phyloP scores from a whole-genome alignment of 2,797 vertebrate species.

The Enteromius treurensis region DNA sequence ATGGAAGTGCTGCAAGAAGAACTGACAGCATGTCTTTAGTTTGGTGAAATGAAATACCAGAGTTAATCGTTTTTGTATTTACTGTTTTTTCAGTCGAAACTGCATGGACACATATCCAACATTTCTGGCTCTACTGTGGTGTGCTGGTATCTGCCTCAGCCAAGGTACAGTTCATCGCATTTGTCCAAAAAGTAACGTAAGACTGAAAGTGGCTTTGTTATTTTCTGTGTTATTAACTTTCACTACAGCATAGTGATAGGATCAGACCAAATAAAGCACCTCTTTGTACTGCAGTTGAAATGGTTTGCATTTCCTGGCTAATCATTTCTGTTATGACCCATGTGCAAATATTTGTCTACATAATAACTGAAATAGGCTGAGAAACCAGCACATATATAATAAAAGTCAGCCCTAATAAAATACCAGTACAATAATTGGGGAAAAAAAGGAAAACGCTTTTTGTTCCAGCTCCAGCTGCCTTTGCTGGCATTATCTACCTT shows the following conservation, averaged over 20 bases:
- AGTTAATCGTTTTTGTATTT: background rate
- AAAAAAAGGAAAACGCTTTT: background rate
- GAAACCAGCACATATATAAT: background rate
- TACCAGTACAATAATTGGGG: background rate
- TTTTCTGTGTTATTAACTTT: background rate
- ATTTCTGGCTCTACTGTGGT: slow-evolving; percentile 92
- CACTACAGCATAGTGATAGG: background rate
- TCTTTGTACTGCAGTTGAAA: background rate
- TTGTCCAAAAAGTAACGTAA: background rate
- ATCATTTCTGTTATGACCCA: background rate
- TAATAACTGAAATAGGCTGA: background rate
- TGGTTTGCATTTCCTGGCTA: background rate
- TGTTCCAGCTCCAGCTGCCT: slow-evolving; percentile 86
- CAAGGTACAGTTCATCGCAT: slow-evolving; percentile 82
- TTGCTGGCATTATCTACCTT: slow-evolving; percentile 91
- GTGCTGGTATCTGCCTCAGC: slow-evolving; percentile 89
- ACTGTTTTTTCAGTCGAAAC: slow-evolving; percentile 79
- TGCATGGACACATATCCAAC: slow-evolving; percentile 92
- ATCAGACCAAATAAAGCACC: background rate
- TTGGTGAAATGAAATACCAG: background rate
- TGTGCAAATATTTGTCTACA: slow-evolving; percentile 15
- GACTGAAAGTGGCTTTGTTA: background rate
- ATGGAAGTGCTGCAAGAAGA: background rate
- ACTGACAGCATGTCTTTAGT: background rate
- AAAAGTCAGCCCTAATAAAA: background rate